A percentile compares a stretch with the other conserved stretches of the same genome.
Conservation (phyloP, 2,113 vertebrate species). For the Heteronetta atricapilla region DNA sequence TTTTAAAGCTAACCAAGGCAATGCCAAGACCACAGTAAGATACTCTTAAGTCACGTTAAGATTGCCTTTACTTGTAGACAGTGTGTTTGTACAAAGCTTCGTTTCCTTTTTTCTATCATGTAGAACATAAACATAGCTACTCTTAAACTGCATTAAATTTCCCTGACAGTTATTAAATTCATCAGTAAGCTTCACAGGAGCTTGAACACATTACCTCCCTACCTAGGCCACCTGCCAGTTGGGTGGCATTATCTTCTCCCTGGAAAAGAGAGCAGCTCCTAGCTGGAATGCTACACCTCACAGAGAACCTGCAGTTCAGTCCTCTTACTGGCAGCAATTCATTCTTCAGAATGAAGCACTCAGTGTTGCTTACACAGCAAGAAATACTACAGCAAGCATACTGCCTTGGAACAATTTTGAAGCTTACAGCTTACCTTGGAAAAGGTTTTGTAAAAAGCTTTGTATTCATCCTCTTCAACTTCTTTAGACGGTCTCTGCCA, state of each 20-base stretch:
- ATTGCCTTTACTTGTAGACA: too few species aligned
- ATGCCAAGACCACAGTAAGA: not conserved
- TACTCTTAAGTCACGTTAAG: accelerated
- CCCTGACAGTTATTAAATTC: not conserved
- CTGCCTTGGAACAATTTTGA: not conserved
- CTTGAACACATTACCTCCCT: not conserved
- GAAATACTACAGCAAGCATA: not conserved
- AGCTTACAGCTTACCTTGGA: constrained; percentile 83
- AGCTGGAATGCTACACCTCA: not conserved
- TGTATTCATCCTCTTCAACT: constrained; percentile 97
- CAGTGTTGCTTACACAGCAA: not conserved
- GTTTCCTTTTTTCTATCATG: not conserved
- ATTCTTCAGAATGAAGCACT: not conserved
- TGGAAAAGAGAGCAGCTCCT: not conserved
- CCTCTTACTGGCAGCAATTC: not conserved
- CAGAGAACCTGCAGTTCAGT: not conserved
- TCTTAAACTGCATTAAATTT: not conserved
- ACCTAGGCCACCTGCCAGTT: not conserved
- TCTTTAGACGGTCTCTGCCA: constrained; percentile 97
- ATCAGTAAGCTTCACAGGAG: not conserved
- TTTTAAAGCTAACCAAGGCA: not conserved
- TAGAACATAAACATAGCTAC: not conserved
- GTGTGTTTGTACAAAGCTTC: not conserved
- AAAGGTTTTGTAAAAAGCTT: constrained; percentile 97
- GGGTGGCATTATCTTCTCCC: not conserved